Conservation (phyloP, 2,888 invertebrate species). For the Ceraclea dissimilis region DNA sequence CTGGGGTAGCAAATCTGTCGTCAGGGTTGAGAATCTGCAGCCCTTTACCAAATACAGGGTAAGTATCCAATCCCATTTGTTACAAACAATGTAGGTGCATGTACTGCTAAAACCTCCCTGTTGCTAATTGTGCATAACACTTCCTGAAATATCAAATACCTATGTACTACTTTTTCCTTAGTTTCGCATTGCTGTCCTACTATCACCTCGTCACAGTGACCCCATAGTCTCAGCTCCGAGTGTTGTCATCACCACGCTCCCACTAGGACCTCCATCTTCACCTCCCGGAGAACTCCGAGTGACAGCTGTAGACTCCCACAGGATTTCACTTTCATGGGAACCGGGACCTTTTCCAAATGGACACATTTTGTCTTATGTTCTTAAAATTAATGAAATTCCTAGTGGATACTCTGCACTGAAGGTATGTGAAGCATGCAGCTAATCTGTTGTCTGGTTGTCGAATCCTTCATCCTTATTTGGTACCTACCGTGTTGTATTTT, state of each 20-base stretch:
- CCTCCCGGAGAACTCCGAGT: constrained; percentile 68
- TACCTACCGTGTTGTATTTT: too few relatives aligned
- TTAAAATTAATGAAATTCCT: constrained; percentile 56
- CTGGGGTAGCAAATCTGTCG: constrained; percentile 58
- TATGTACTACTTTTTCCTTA: too few relatives aligned
- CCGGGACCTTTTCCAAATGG: constrained; percentile 83
- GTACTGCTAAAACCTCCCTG: too few relatives aligned
- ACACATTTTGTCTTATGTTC: constrained; percentile 77
- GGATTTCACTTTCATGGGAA: constrained; percentile 83
- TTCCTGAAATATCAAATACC: too few relatives aligned
- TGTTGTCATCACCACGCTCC: constrained; percentile 66
- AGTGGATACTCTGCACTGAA: constrained; percentile 56
- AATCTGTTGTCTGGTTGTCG: too few relatives aligned
- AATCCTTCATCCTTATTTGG: too few relatives aligned
- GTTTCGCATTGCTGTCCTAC: constrained; percentile 81
- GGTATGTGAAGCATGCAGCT: constrained; percentile 46
- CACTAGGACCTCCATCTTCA: constrained; percentile 68
- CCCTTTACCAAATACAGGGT: constrained; percentile 89
- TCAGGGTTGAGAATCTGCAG: constrained; percentile 67
- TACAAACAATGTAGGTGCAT: too few relatives aligned
- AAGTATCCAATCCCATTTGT: constrained; percentile 30
- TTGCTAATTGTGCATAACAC: too few relatives aligned
- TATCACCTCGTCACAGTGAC: constrained; percentile 61
- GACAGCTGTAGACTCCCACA: constrained; percentile 70
- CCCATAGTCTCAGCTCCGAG: constrained; percentile 69